A percentile compares a stretch with the other conserved stretches of the same genome.
phyloP scores from a whole-genome alignment of 2,113 vertebrate species.

The Spea bombifrons region DNA sequence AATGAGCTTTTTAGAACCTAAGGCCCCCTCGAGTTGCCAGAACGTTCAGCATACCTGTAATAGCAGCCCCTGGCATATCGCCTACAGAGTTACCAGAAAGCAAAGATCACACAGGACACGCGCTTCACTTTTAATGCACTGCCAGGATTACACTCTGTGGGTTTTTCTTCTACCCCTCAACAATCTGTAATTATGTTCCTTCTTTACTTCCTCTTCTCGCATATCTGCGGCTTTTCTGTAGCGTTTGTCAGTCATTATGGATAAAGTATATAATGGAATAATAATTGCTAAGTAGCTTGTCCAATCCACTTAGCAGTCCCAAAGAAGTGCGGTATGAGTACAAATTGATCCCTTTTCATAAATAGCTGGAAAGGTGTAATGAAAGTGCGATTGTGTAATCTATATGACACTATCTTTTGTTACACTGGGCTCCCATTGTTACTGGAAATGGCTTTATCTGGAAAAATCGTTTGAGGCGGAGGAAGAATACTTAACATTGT shows the following conservation, averaged over 20 bases:
- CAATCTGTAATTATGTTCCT: slow-evolving; percentile 10
- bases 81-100: no score
- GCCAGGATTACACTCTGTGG: no score
- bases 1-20: no score
- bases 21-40: no score
- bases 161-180: background rate
- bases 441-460: slow-evolving; percentile 8
- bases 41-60: no score
- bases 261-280: slow-evolving; percentile 22
- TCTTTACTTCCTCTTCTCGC: background rate
- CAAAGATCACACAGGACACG: no score
- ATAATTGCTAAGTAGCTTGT: slow-evolving; percentile 20
- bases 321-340: slow-evolving; percentile 7
- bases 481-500: background rate
- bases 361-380: slow-evolving; percentile 36
- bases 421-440: slow-evolving; percentile 5
- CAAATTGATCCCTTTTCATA: slow-evolving; percentile 23
- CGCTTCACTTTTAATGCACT: no score
- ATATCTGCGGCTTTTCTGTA: background rate
- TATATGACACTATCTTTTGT: slow-evolving; percentile 24
- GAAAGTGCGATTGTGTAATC: slow-evolving; percentile 31
- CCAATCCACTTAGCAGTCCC: slow-evolving; percentile 7
- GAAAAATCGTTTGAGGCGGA: background rate
- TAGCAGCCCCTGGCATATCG: no score
- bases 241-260: slow-evolving; percentile 13